Base-by-base conservation (phyloP, 2,888 invertebrate genomes). In the Nomada hirtipes region DNA sequence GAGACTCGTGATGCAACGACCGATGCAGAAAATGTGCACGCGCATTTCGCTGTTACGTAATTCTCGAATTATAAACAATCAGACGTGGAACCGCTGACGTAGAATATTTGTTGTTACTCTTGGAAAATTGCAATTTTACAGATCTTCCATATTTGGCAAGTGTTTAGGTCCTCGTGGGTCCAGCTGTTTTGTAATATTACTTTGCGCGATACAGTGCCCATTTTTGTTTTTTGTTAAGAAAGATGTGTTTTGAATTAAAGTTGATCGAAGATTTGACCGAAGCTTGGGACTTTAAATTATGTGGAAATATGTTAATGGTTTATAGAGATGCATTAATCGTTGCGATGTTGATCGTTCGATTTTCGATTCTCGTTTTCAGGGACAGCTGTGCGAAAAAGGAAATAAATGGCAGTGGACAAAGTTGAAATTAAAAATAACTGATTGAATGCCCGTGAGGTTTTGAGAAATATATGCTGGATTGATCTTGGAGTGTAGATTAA, bases 1-100 rank as follows among this genome's bases (percentile, higher is more conserved):
- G 68, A 80, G 82, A 75, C 59, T 65, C 68, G 83, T 90, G 88
- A 89, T 73, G 88, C 87, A 90, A 90, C 82, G 79, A 53, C 20
- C 61, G 67, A 64, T 64, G 70, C 63, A 63, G 72, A 76, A 86
- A 79, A 86, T 83, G 70, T 76, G 74, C 80, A 60, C 50, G 68
- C 72, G 65, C 74, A 44, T 65, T 44, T 9, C 63, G 68, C 29
- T 29, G 65, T 89, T 89, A 80, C 76, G 81, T 85, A 89, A 90
- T 64, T 2, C 20, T 15, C 60, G 68, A 82, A 86, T 88, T 80
- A 83, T 77, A 87, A 87, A 86, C 83, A 86, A 86, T 87, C 76
- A 57, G 42, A 26, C 15, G 61, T 64, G 4, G 23, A 36, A n/a
- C 36, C 18, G 65, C 71, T 23, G 53, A 52, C 79, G 44, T 52